Conservation (phyloP, 2,113 vertebrate genomes). For the Canis aureus region DNA sequence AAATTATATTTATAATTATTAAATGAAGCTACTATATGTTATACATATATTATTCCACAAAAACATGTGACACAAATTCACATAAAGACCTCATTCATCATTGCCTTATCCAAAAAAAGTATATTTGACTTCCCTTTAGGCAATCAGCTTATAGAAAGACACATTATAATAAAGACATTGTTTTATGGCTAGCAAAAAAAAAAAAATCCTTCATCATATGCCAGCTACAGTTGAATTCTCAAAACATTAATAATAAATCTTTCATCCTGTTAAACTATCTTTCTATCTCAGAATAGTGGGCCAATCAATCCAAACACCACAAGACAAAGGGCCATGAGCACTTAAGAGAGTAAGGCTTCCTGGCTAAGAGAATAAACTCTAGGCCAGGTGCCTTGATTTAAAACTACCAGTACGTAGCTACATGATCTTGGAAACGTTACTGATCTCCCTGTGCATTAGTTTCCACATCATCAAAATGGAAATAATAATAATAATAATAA, state of each 20-base stretch:
- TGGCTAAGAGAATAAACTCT: not conserved
- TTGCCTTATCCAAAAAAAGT: slow-evolving; percentile 27
- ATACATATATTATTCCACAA: not conserved
- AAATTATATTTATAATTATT: not conserved
- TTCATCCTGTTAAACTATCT: not conserved
- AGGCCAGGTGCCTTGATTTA: not conserved
- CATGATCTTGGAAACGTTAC: not conserved
- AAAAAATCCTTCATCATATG: not conserved
- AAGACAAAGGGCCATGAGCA: not conserved
- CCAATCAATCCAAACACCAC: not conserved
- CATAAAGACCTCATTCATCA: not conserved
- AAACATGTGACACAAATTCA: slow-evolving; percentile 16
- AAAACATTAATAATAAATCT: slow-evolving; percentile 53
- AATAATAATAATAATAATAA: not conserved
- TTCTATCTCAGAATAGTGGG: not conserved
- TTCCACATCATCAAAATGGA: not conserved
- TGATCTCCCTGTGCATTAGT: not conserved
- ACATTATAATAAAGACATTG: not conserved
- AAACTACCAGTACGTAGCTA: not conserved
- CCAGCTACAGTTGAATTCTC: not conserved
- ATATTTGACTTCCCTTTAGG: not conserved
- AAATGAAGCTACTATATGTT: slow-evolving; percentile 26
- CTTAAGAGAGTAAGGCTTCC: not conserved
- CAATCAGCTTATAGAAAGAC: not conserved
- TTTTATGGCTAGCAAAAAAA: not conserved